Base-by-base conservation (phyloP, 2,113 vertebrate species). In the Dromaius novaehollandiae region DNA sequence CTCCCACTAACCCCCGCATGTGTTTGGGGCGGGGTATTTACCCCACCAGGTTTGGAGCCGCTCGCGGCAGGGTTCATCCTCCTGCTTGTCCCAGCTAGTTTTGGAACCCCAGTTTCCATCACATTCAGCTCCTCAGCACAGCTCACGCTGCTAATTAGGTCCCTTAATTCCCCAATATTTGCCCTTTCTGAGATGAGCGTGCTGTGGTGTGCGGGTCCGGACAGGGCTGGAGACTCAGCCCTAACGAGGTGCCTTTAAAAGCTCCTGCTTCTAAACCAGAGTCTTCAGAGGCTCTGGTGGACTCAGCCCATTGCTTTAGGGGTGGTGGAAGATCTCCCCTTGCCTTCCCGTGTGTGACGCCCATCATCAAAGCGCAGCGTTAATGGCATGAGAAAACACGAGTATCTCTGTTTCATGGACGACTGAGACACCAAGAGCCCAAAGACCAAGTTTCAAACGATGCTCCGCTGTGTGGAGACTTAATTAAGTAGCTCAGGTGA, bases 61-160 rank as follows among this genome's bases (percentile, higher is more conserved):
- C 93, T 88, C 51, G 83, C 48, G 75, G 55, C 65, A 89, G 69
- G 82, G 71, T 83, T 93, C 4, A 0, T 86, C 73, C 26, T 96
- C 53, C 61, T 89, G n/a, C 83, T 6, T 76, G 90, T 76, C 86
- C 69, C 69, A 86, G 80, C 88, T 73, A 30, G 90, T 90, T 96
- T 76, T 46, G 46, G 80, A 95, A 97, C 81, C 80, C 36, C 69
- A 78, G 73, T 88, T 96, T 89, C 79, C 88, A 95, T 64, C 88
- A 60, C 46, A 71, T 82, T 84, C 61, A 53, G 86, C 60, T 88
- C 64, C 68, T 81, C 79, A 75, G 76, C 81, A 51, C 73, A 78
- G 42, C 38, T 50, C 38, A 93, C n/a, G 90, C 69, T 74, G 73
- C 56, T 89, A 82, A 65, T 88, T 86, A 89, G 56, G 68, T 89